Conservation (phyloP, 37 sponge, comb jelly and placozoan genomes). For the Chondrosia reniformis region DNA sequence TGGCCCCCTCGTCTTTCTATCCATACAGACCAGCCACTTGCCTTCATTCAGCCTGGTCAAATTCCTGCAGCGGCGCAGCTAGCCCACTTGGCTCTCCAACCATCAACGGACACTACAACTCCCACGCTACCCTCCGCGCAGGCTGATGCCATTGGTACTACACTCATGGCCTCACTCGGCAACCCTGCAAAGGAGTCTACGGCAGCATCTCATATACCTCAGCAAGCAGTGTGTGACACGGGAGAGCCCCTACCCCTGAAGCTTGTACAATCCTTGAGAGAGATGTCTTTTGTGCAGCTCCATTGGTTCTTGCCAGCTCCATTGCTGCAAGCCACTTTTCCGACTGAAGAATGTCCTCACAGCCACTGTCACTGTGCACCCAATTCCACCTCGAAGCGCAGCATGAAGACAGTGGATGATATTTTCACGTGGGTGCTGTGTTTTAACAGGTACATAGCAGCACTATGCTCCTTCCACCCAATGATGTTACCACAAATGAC, state of each 20-base stretch:
- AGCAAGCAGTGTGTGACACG: slow-evolving; percentile 11
- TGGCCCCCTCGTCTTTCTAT: no score
- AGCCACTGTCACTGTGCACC: not conserved
- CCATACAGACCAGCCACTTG: no score
- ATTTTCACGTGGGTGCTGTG: not conserved
- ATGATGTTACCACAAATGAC: not conserved
- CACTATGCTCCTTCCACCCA: not conserved
- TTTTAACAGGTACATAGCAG: not conserved
- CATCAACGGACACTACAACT: no score
- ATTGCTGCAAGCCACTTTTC: not conserved
- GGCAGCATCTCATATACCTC: no score
- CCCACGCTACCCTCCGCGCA: no score
- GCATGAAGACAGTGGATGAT: not conserved
- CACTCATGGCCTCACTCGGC: no score
- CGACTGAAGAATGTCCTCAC: not conserved
- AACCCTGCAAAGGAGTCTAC: no score
- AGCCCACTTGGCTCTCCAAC: no score
- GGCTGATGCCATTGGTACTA: no score
- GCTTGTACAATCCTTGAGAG: not conserved
- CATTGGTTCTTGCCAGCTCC: slow-evolving; percentile 15
- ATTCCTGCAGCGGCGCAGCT: no score
- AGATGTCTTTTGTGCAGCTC: not conserved
- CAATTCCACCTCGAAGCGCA: not conserved
- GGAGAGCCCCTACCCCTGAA: not conserved
- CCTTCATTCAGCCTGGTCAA: no score